Evolutionary conservation across 2,888 invertebrate species (phyloP).

Genomic region (Clistopyga incitator): DNA sequence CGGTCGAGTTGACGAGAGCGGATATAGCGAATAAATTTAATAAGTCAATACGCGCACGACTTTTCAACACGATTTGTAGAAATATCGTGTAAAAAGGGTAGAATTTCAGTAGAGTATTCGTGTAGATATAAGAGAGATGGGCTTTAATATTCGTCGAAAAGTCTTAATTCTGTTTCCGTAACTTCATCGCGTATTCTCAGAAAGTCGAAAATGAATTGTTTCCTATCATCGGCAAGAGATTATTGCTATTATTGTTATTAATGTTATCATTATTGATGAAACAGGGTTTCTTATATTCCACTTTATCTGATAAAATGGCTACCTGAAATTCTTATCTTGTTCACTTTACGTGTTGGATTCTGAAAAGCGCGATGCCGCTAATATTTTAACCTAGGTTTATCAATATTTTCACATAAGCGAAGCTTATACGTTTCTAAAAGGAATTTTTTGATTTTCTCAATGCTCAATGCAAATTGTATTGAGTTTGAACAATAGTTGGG

Average conservation of each 20-base stretch:
- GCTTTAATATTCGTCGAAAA: conserved; percentile 34
- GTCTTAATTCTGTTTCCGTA: conserved; percentile 36
- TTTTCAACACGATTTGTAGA: conserved; percentile 27
- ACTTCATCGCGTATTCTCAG: conserved; percentile 25
- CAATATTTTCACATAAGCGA: too few relatives aligned
- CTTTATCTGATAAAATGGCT: conserved; percentile 5
- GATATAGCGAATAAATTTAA: conserved; percentile 45
- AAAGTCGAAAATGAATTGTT: conserved; percentile 19
- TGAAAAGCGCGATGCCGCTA: conserved; percentile 1
- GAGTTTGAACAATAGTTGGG: too few relatives aligned
- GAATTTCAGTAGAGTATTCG: conserved; percentile 19
- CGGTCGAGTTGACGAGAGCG: conserved; percentile 35
- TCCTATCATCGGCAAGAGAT: conserved; percentile 15
- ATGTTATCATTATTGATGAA: conserved; percentile 41
- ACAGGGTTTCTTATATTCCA: conserved; percentile 34
- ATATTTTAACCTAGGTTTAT: not conserved
- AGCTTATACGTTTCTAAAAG: too few relatives aligned
- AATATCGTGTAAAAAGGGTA: conserved; percentile 26
- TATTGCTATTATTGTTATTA: not conserved
- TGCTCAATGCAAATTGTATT: too few relatives aligned
- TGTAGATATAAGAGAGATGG: conserved; percentile 38
- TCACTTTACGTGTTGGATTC: conserved; percentile 26
- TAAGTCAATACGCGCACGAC: not conserved
- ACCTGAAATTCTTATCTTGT: conserved; percentile 33
- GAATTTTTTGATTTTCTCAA: too few relatives aligned